A percentile compares a stretch with the other conserved stretches of the same genome.
Conservation (phyloP, 2,113 vertebrate genomes). For the Podarcis raffonei region DNA sequence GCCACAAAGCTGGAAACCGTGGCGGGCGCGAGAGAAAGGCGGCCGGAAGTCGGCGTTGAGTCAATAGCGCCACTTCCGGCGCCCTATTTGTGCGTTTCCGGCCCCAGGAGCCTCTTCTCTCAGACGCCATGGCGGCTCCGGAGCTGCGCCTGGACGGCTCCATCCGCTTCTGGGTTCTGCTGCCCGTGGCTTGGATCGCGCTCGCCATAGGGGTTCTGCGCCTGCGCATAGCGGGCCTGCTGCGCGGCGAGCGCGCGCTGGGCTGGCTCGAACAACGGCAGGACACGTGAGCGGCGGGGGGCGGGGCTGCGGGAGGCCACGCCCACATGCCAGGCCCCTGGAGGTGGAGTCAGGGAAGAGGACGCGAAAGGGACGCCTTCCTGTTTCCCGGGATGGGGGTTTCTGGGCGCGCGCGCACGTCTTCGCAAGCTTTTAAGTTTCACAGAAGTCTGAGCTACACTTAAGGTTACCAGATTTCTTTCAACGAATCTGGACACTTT, state of each 20-base stretch:
- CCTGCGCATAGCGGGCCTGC: constrained; percentile 81
- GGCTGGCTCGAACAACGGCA: constrained; percentile 78
- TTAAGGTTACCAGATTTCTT: too few species aligned
- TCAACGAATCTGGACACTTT: too few species aligned
- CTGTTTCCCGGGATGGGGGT: too few species aligned
- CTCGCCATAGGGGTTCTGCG: constrained; percentile 81
- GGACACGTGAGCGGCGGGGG: constrained; percentile 75
- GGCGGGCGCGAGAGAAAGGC: too few species aligned
- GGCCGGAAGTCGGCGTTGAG: too few species aligned
- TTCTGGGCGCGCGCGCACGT: background rate
- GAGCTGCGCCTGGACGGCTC: constrained; percentile 84
- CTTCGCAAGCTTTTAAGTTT: background rate
- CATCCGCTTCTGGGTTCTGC: constrained; percentile 84
- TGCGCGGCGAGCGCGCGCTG: constrained; percentile 79
- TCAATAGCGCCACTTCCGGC: too few species aligned
- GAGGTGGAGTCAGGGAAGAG: background rate
- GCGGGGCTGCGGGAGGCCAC: background rate
- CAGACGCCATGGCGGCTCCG: constrained; percentile 72
- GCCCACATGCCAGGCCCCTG: background rate
- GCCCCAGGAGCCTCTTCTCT: too few species aligned
- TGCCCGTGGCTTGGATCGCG: constrained; percentile 85
- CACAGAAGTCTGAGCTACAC: background rate
- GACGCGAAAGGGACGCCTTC: too few species aligned
- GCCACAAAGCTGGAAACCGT: too few species aligned
- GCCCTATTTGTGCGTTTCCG: too few species aligned